A percentile compares a stretch with the other conserved stretches of the same genome.
phyloP scores from a whole-genome alignment of 92 coral and sea anemone species.

The Palythoa heliodiscus region DNA sequence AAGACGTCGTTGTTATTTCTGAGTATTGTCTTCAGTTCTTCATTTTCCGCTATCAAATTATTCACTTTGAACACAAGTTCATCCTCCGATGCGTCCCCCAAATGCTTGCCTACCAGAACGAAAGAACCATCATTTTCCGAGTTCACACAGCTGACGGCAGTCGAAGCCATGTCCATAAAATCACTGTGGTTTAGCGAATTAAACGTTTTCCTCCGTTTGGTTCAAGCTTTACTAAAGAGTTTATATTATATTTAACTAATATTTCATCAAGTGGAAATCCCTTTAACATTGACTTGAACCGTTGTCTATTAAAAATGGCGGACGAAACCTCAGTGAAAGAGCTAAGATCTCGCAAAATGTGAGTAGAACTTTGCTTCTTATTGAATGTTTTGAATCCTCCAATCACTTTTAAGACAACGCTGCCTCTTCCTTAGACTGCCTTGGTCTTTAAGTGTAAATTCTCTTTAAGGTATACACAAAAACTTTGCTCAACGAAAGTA shows the following conservation, averaged over 20 bases:
- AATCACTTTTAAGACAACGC: neutral
- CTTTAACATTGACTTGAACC: neutral
- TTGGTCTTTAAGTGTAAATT: neutral
- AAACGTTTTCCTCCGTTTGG: neutral
- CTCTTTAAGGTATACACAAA: neutral
- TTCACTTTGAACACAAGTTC: conserved; percentile 54
- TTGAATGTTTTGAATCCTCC: neutral
- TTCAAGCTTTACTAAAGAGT: neutral
- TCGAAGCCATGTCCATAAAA: conserved; percentile 6
- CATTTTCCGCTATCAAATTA: conserved; percentile 64
- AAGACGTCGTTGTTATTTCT: conserved; percentile 58
- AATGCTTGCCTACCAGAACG: neutral
- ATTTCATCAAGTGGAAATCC: neutral
- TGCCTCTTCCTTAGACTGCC: neutral
- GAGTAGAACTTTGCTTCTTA: neutral
- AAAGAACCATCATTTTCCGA: conserved; percentile 4
- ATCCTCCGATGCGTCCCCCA: conserved; percentile 25
- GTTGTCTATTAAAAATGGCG: conserved; percentile 25
- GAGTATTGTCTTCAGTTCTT: conserved; percentile 63
- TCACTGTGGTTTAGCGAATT: neutral
- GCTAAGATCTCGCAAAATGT: neutral
- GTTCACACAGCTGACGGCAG: conserved; percentile 13
- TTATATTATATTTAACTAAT: neutral
- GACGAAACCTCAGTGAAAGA: neutral
- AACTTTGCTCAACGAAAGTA: conserved; percentile 2